Percentiles rank a stretch among this genome's conserved stretches.
Evolutionary conservation across 2,797 vertebrate species (phyloP).

Genomic region (Bryconaethiops microstoma): DNA sequence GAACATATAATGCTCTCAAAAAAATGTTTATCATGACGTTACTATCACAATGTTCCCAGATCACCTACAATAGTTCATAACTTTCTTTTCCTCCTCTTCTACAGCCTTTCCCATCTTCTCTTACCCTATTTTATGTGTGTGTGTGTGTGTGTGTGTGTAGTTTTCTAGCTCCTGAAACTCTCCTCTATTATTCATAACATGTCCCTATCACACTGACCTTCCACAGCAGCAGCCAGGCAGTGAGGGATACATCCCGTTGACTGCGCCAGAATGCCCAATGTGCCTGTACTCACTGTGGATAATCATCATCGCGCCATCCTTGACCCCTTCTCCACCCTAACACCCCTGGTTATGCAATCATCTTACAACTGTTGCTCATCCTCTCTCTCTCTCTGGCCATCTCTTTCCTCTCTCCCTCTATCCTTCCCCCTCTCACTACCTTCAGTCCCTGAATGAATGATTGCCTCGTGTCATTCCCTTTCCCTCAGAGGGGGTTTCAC

Average conservation of each 20-base stretch:
- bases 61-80: not conserved
- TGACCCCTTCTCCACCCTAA: not conserved
- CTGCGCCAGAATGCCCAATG: constrained; percentile 17
- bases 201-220: constrained; percentile 34
- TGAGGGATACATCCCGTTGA: constrained; percentile 39
- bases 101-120: not conserved
- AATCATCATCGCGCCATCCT: not conserved
- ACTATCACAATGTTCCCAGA: too few species aligned
- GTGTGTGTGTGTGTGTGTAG: not conserved
- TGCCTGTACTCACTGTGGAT: not conserved
- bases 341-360: constrained; percentile 34
- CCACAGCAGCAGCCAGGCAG: constrained; percentile 37
- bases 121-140: constrained; percentile 12
- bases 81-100: constrained; percentile 2
- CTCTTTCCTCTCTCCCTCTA: constrained; percentile 12
- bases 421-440: constrained; percentile 14
- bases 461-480: constrained; percentile 27
- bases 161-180: constrained; percentile 2
- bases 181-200: constrained; percentile 26
- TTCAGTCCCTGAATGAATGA: constrained; percentile 26
- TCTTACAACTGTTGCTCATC: not conserved
- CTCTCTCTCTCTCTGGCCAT: not conserved
- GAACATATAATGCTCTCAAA: too few species aligned
- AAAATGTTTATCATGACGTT: too few species aligned
- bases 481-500: not conserved